Base-by-base conservation (phyloP, 2,797 vertebrate genomes). In the Phoebastria nigripes region DNA sequence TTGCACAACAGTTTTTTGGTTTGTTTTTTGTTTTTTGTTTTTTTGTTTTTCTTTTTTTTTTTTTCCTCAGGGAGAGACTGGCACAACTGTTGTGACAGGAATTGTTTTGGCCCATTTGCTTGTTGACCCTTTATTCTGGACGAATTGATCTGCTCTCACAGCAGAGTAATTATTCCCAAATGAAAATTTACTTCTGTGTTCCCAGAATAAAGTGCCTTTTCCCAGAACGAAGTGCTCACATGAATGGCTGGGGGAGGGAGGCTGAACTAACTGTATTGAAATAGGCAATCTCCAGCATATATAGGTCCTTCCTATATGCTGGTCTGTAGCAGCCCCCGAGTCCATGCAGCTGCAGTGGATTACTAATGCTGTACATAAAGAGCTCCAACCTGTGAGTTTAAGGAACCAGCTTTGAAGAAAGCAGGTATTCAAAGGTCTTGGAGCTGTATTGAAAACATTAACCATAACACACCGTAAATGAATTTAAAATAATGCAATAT, bases 261-360 rank as follows among this genome's bases (percentile, higher is more conserved):
- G 13, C 37, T 90, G n/a, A 37, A 37, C 37, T 37, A 62, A 46
- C 29, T 39, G 17, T 58, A 8, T 26, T 73, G 88, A 41, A 74
- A 52, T 3, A 51, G 37, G n/a, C 19, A 13, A 17, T 39, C 28
- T 65, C 25, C 41, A 62, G 18, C 33, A 19, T 15, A 8, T 29
- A 4, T 6, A 52, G 28, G 21, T 47, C 42, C 28, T 82, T 49
- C 26, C 41, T 66, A 2, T 46, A 10, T 31, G 33, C 35, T 42
- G 63, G 24, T 21, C 47, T 55, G 28, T 46, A 56, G 59, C 44
- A 71, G 20, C 14, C 16, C 49, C 28, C 0, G 3, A 67, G 59
- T 41, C n/a, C 8, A 1, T 54, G 46, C 47, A 56, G 26, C 47
- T 66, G 11, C 39, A 71, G 42, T 0, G 0, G 19, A 3, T 67